phyloP scores from a whole-genome alignment of 37 sponge, comb jelly and placozoan genomes.

The Geodia barretti region DNA sequence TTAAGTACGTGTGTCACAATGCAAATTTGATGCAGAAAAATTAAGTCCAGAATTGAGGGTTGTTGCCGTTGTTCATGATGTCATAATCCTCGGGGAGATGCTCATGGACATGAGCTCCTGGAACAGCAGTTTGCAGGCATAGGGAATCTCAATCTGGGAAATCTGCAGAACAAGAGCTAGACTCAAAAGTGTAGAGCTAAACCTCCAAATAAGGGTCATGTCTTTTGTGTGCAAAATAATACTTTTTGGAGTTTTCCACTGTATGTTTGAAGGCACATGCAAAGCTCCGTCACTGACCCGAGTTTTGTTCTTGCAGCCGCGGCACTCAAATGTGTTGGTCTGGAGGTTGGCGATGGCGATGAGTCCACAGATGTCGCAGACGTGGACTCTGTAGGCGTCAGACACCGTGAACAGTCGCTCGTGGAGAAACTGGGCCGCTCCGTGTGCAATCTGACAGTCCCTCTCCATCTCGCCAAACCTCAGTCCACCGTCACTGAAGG shows the following conservation, averaged over 20 bases:
- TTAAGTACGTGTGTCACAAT: too few species aligned
- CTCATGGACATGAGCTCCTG: conserved; percentile 99
- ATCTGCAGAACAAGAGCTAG: conserved; percentile 57
- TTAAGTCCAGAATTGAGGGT: too few species aligned
- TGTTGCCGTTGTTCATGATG: conserved; percentile 25
- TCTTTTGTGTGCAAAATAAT: too few species aligned
- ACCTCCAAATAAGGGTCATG: too few species aligned
- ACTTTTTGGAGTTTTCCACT: too few species aligned
- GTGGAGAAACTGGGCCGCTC: conserved; percentile 98
- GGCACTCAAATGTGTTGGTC: conserved; percentile 92
- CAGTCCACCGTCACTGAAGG: conserved; percentile 93
- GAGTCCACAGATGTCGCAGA: conserved; percentile 98
- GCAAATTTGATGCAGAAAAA: too few species aligned
- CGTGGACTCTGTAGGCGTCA: conserved; percentile 92
- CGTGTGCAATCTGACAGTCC: conserved; percentile 99
- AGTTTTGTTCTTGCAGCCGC: conserved; percentile 99
- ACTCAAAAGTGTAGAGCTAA: background rate
- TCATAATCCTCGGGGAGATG: conserved; percentile 97
- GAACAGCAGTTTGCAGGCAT: conserved; percentile 98
- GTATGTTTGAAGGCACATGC: too few species aligned
- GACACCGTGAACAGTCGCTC: conserved; percentile 94
- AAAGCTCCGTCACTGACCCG: conserved; percentile 49
- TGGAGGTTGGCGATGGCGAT: conserved; percentile 97
- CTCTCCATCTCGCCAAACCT: conserved; percentile 99
- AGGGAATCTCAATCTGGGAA: conserved; percentile 96